phyloP scores from a whole-genome alignment of 2,888 invertebrate genomes.

The Timandra comae region DNA sequence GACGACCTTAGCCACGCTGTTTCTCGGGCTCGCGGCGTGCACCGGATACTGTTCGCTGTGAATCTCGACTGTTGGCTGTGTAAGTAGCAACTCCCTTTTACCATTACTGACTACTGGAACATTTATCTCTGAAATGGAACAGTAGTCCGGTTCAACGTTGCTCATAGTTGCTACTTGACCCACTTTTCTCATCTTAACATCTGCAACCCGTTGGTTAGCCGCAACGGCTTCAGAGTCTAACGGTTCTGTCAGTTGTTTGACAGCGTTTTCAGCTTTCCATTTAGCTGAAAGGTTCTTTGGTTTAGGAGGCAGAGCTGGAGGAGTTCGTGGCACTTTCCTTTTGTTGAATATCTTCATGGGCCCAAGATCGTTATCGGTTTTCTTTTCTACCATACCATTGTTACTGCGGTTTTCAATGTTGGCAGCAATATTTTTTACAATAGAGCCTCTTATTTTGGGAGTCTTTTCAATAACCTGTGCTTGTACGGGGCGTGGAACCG shows the following conservation, averaged over 20 bases:
- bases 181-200: conserved; percentile 73
- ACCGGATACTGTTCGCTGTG: conserved; percentile 69
- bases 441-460: conserved; percentile 69
- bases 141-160: conserved; percentile 82
- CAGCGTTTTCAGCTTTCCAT: conserved; percentile 76
- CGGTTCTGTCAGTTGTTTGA: conserved; percentile 58
- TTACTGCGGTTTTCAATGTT: conserved; percentile 65
- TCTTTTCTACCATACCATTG: conserved; percentile 60
- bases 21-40: conserved; percentile 53
- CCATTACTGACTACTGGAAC: conserved; percentile 78
- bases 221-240: conserved; percentile 77
- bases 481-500: conserved; percentile 43
- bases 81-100: conserved; percentile 71
- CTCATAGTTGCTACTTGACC: conserved; percentile 69
- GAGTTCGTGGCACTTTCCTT: conserved; percentile 79
- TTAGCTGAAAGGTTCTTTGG: conserved; percentile 83
- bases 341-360: conserved; percentile 70
- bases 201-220: conserved; percentile 77
- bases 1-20: conserved; percentile 66
- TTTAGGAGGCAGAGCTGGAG: conserved; percentile 87
- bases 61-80: conserved; percentile 73
- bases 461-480: conserved; percentile 41
- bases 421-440: conserved; percentile 70
- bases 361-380: conserved; percentile 51
- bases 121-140: conserved; percentile 86